Evolutionary conservation across 2,797 vertebrate species (phyloP).

Genomic region (Phoeniculus purpureus): DNA sequence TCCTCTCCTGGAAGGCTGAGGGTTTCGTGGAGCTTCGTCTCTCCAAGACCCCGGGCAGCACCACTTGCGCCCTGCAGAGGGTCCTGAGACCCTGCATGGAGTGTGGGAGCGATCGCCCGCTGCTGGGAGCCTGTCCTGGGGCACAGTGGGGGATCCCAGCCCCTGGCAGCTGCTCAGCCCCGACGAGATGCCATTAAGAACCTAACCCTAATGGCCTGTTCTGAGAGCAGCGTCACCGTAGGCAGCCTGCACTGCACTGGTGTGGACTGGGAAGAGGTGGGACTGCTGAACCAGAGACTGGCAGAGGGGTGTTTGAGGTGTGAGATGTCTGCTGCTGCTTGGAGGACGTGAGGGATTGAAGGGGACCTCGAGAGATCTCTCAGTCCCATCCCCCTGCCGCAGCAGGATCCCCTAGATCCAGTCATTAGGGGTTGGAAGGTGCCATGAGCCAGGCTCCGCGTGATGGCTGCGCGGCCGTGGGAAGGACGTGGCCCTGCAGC

Average conservation of each 20-base stretch:
- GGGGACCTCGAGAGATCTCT: too few relatives aligned
- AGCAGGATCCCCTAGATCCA: too few relatives aligned
- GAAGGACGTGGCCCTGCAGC: too few relatives aligned
- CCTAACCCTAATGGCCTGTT: too few relatives aligned
- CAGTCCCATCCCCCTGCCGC: too few relatives aligned
- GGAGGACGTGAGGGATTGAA: too few relatives aligned
- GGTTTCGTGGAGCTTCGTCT: not conserved
- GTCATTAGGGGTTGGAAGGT: too few relatives aligned
- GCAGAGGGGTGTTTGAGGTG: not conserved
- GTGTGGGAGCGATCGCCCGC: not conserved
- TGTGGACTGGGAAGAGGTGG: not conserved
- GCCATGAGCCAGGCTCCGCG: too few relatives aligned
- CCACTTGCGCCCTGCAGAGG: not conserved
- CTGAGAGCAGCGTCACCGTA: accelerated
- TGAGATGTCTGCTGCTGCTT: not conserved
- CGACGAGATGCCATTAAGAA: not conserved
- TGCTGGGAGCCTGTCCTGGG: not conserved
- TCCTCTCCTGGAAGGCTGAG: not conserved
- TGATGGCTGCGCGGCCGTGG: too few relatives aligned
- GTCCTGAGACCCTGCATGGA: not conserved
- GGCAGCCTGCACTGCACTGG: not conserved
- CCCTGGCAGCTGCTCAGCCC: not conserved
- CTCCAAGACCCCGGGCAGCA: not conserved
- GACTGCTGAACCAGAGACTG: not conserved
- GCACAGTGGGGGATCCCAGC: accelerated